Evolutionary conservation across 64 coral and sea anemone species (phyloP), one percentile per base, ranked within the genome.

Genomic region (Hydrozoanthus tunicans): DNA sequence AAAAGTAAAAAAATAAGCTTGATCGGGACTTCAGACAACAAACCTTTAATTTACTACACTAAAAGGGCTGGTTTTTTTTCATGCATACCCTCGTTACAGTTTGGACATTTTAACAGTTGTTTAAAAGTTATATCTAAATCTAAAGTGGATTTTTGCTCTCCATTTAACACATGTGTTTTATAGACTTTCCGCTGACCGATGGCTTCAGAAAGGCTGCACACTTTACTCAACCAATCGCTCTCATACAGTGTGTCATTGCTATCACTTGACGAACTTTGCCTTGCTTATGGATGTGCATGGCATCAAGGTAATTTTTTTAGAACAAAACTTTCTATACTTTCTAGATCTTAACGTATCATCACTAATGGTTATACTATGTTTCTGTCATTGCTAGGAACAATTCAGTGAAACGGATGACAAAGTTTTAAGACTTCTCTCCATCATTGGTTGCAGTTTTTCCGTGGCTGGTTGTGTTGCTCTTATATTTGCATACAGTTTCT

Each of bases 201-300:
- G 95, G 95, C 70, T 64, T 60, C 76, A 86, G 25, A 70, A 94
- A 27, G 95, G 95, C 69, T 96, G 95, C 58, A 76, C 70, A 7
- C 4, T 93, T 51, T 88, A 75, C 67, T 64, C 58, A 20, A 81
- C 82, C 11, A 96, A 96, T 61, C 24, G 61, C 9, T 83, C 95
- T 3, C 95, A 96, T 11, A 94, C 95, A 6, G 90, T 94, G 20
- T 96, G 95, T 59, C 92, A 96, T 25, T 96, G 95, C 43, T 93
- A 81, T 89, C 95, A 96, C 73, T 58, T 96, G 10, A 91, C 95
- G 10, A 96, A 96, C 68, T 96, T 96, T 64, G 92, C 80, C 59
- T 64, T 96, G 11, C 83, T 96, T 5, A 73, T 96, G 51, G 92
- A 94, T 23, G 72, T 90, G 7, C 69, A 90, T 69, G 79, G 66